phyloP scores from a whole-genome alignment of 2,113 vertebrate genomes.

The Erythrocercus mccallii region DNA sequence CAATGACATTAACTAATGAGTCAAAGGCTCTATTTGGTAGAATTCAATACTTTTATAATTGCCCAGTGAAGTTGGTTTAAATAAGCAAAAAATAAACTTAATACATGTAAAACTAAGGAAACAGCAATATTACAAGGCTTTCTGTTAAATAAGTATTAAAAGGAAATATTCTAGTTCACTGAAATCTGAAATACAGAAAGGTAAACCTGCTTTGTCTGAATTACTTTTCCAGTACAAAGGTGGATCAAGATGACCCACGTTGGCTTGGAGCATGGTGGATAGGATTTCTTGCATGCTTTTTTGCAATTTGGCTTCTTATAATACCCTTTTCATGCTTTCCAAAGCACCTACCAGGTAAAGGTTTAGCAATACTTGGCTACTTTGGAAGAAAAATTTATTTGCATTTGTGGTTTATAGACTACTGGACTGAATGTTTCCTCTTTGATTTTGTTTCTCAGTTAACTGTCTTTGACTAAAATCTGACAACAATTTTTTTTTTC shows the following conservation, averaged over 20 bases:
- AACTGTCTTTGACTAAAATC: background rate
- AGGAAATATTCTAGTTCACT: background rate
- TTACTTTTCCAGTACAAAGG: constrained; percentile 13
- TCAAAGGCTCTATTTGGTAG: background rate
- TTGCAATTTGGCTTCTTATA: constrained; percentile 73
- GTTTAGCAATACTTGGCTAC: background rate
- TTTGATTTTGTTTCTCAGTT: background rate
- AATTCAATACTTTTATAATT: background rate
- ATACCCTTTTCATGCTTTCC: constrained; percentile 80
- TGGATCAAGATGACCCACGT: constrained; percentile 72
- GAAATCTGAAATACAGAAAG: background rate
- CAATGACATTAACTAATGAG: background rate
- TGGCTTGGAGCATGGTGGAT: constrained; percentile 87
- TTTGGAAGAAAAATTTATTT: background rate
- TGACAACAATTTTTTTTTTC: background rate
- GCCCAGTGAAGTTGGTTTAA: background rate
- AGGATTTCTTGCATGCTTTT: constrained; percentile 72
- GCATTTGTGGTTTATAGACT: background rate
- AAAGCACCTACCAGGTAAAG: constrained; percentile 79
- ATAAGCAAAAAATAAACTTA: background rate
- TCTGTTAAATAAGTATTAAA: background rate
- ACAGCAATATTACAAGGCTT: background rate
- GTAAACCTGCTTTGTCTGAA: background rate
- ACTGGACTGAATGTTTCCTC: background rate
- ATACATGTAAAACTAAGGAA: background rate